Base-by-base conservation (phyloP, 2,797 vertebrate genomes). In the Morus bassanus region DNA sequence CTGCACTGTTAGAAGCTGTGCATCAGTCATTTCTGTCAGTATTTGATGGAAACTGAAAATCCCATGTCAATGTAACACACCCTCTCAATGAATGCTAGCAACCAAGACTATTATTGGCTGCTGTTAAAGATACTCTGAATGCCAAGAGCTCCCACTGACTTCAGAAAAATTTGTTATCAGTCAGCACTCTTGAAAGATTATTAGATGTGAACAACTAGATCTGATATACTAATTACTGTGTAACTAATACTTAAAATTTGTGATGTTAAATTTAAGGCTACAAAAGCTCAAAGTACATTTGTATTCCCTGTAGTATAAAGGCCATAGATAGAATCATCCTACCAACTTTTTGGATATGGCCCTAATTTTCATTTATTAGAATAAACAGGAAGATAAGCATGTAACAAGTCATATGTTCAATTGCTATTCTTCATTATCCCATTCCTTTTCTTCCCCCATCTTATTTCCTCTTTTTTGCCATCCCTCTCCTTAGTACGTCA, bases 41-140 rank as follows among this genome's bases (percentile, higher is more conserved):
- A 78, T 54, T 43, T 85, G 72, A 90, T 28, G 50, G 69, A 88
- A 95, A 91, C 74, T 63, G 65, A 93, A 95, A 95, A 91, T 67
- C 50, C 43, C 5, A 2, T 6, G 7, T 61, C 70, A 56, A 35
- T 33, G 21, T 59, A 92, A 89, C 21, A 70, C 30, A 64, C 51
- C 65, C 41, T 46, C 59, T 51, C 7, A 0, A 63, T 21, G 61
- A 86, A 90, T 31, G 14, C 31, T 39, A 70, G 51, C 73, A 91
- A 73, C 45, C 50, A 72, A 80, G 72, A 45, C 33, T 65, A 39
- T 28, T 57, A 78, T 3, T 51, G 60, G 57, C 46, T 33, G 68
- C 67, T 5, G 2, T 53, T 81, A 68, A 85, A 91, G 60, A 65
- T 18, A 77, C 7, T n/a, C 19, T 68, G 68, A 81, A 80, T 31